phyloP scores from a whole-genome alignment of 2,797 vertebrate species.

The Thaleichthys pacificus region DNA sequence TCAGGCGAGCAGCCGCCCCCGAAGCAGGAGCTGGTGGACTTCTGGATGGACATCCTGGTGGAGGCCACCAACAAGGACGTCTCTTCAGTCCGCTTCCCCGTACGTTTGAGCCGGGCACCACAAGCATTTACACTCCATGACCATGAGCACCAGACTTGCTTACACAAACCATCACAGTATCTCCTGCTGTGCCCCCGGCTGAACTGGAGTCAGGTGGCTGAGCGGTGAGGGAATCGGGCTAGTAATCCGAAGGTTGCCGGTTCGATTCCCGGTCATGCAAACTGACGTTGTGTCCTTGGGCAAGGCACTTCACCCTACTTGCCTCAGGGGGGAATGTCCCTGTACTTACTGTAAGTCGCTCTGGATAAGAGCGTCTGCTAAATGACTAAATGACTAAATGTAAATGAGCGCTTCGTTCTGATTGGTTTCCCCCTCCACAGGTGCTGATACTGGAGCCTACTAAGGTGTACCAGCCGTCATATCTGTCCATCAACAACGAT shows the following conservation, averaged over 20 bases:
- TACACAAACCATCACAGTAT: not conserved
- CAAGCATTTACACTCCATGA: constrained; percentile 10
- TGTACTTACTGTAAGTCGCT: no score
- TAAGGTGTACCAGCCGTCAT: constrained; percentile 96
- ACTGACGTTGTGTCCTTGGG: no score
- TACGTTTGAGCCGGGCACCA: constrained; percentile 63
- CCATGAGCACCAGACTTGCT: no score
- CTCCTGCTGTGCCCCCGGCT: not conserved
- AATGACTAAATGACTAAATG: no score
- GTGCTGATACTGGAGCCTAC: constrained; percentile 97
- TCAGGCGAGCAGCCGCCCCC: constrained; percentile 79
- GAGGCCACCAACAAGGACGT: constrained; percentile 94
- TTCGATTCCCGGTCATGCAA: no score
- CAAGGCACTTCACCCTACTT: no score
- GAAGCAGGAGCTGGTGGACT: constrained; percentile 93
- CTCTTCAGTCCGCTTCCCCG: constrained; percentile 93
- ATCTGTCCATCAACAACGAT: constrained; percentile 96
- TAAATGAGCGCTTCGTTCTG: not conserved
- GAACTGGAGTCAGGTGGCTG: no score
- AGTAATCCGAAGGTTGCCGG: no score
- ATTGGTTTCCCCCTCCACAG: constrained; percentile 60
- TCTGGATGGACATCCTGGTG: constrained; percentile 98
- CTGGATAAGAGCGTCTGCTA: no score
- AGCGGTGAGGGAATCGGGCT: no score
- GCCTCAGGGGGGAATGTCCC: no score